Percentiles rank a stretch among this genome's conserved stretches.
These are phyloP conservation scores for Trachymyrmex septentrionalis DNA, from an alignment of 1,140 invertebrate genomes.

Conservation along the genomic window DNA sequence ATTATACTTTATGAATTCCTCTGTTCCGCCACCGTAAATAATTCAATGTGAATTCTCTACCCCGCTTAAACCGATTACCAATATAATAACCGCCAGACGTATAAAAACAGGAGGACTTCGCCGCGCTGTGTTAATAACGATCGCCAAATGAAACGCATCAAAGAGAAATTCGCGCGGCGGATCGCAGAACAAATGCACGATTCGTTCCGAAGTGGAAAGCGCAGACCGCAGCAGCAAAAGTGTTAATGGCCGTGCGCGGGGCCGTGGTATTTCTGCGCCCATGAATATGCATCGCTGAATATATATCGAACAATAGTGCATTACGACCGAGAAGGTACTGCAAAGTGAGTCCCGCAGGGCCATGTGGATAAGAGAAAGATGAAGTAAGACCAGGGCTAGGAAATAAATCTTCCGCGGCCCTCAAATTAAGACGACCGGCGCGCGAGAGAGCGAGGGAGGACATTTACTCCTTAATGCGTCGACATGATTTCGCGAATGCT, in stretches of 20 bases:
- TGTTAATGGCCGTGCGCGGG: slow-evolving; percentile 46
- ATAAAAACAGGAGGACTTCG: not conserved
- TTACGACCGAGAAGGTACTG: slow-evolving; percentile 28
- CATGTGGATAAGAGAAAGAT: not conserved
- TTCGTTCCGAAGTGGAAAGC: slow-evolving; percentile 41
- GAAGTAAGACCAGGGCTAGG: slow-evolving; percentile 1
- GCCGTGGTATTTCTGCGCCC: slow-evolving; percentile 29
- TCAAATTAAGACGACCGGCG: slow-evolving; percentile 46
- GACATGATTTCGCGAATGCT: slow-evolving; percentile 58
- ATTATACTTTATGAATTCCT: slow-evolving; percentile 15
- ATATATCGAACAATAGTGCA: slow-evolving; percentile 53
- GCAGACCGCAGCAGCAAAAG: slow-evolving; percentile 36
- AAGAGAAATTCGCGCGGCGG: slow-evolving; percentile 46
- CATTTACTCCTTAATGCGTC: slow-evolving; percentile 54
- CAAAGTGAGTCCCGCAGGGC: not conserved
- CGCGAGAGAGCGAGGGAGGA: not conserved
- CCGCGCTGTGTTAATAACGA: slow-evolving; percentile 35
- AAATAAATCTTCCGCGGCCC: slow-evolving; percentile 60
- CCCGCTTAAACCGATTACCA: slow-evolving; percentile 34
- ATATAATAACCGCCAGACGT: slow-evolving; percentile 31
- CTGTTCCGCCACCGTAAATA: slow-evolving; percentile 24
- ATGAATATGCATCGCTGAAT: slow-evolving; percentile 53
- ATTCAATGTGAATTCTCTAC: slow-evolving; percentile 20
- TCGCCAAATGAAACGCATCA: slow-evolving; percentile 9
- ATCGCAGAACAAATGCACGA: slow-evolving; percentile 53